Evolutionary conservation across 2,888 invertebrate species (phyloP).

Genomic region (Trisateles emortualis): DNA sequence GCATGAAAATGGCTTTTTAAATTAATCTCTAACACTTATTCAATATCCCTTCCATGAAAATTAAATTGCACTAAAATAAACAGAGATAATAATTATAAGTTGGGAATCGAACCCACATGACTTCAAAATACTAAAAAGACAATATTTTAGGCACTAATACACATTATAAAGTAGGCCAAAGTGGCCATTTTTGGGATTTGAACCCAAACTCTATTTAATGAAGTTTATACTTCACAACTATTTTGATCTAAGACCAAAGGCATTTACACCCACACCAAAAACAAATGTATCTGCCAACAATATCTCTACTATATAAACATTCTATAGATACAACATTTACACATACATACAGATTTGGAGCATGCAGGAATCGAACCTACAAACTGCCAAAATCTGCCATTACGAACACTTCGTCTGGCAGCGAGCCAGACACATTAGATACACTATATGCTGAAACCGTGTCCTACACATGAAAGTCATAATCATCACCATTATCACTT

Average conservation of each 20-base stretch:
- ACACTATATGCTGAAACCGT: too few relatives aligned
- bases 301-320: too few relatives aligned
- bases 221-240: neutral
- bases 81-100: neutral
- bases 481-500: too few relatives aligned
- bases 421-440: too few relatives aligned
- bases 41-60: slow-evolving; percentile 4
- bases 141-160: too few relatives aligned
- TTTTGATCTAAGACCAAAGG: neutral
- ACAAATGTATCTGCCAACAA: too few relatives aligned
- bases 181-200: neutral
- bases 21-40: neutral
- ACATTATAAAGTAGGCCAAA: too few relatives aligned
- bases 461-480: too few relatives aligned
- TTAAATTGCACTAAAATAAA: neutral
- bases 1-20: slow-evolving; percentile 30
- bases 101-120: neutral
- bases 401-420: too few relatives aligned
- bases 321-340: neutral
- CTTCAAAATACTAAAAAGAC: too few relatives aligned
- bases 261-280: neutral
- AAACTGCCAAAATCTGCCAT: neutral
- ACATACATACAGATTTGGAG: neutral
- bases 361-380: neutral
- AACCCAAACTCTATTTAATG: too few relatives aligned